These are phyloP conservation scores for Drosophila borborema DNA, from an alignment of 2,888 invertebrate genomes.

Conservation along the genomic window DNA sequence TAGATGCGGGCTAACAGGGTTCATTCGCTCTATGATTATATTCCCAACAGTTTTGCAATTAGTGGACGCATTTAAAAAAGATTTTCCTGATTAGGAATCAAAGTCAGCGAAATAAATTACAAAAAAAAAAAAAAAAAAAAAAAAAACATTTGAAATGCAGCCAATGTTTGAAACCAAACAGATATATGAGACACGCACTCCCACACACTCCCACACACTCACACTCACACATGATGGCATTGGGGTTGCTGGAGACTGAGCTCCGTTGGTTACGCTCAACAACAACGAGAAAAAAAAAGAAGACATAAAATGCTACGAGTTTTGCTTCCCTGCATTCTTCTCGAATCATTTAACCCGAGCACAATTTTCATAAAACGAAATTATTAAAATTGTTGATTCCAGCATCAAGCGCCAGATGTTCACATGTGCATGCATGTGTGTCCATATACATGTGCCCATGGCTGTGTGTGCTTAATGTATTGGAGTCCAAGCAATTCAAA, in stretches of 20 bases:
- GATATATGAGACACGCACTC: slow-evolving; percentile 45
- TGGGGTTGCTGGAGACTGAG: slow-evolving; percentile 5
- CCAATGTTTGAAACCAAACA: slow-evolving; percentile 7
- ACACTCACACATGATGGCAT: not conserved
- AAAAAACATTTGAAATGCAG: slow-evolving; percentile 18
- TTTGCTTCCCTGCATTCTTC: slow-evolving; percentile 70
- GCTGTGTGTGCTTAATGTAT: slow-evolving; percentile 19
- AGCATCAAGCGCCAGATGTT: slow-evolving; percentile 29
- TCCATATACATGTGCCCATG: not conserved
- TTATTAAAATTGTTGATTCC: slow-evolving; percentile 83
- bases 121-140: slow-evolving; percentile 2
- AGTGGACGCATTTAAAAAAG: slow-evolving; percentile 76
- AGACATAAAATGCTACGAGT: slow-evolving; percentile 73
- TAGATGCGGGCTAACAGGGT: not conserved
- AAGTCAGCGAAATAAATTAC: slow-evolving; percentile 15
- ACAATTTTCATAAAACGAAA: slow-evolving; percentile 83
- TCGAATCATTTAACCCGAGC: slow-evolving; percentile 80
- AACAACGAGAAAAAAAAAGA: slow-evolving; percentile 1
- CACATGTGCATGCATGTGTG: slow-evolving; percentile 14
- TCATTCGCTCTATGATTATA: slow-evolving; percentile 52
- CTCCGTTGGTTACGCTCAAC: slow-evolving; percentile 19
- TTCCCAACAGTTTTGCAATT: slow-evolving; percentile 66
- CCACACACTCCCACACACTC: not conserved
- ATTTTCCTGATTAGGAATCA: slow-evolving; percentile 72
- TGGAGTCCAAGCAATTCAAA: slow-evolving; percentile 6